Evolutionary conservation across 1,140 invertebrate genomes (phyloP), one percentile per base, ranked within the genome.

Genomic region (Drosophila guanche): DNA sequence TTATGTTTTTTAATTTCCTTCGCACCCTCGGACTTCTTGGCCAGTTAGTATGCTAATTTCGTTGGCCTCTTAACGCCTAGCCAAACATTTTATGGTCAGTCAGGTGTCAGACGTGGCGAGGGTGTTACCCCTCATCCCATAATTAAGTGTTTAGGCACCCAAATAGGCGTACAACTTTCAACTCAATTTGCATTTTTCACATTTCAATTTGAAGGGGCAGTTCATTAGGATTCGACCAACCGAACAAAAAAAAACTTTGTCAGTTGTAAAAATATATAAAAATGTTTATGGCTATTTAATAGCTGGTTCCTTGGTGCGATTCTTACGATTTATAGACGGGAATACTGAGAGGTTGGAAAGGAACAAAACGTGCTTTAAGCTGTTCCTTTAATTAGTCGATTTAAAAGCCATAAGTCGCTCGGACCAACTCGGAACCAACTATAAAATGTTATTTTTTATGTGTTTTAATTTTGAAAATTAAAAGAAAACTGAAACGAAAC

Each of bases 41-140:
- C 59, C 83, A 78, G 78, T 86, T 86, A 86, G 81, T 86, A 86
- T 86, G 81, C 81, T 88, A 86, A 86, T 88, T 75, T 85, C 37
- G 41, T 29, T 54, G 50, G 72, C 43, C 63, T 76, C 76, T 76
- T 76, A 75, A 74, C 71, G 71, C 70, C 60, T 65, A 56, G 23
- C 33, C 42, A 56, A 56, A 40, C 62, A 56, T 53, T 81, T 81
- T 81, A 81, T 77, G 78, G 67, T 62, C 78, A 46, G 78, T 57
- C 76, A 79, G 78, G 76, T 79, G 76, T 79, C 66, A 40, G 66
- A 41, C 8, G 33, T 16, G 7, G 25, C 4, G 33, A 42, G 59
- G 25, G 48, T 47, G 61, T 14, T 10, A 42, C 61, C 48, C 40
- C 43, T 23, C 27, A 43, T 41, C 41, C 60, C 69, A 51, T 80